Conservation (phyloP, 2,888 invertebrate genomes). For the Dasysyrphus tricinctus region DNA sequence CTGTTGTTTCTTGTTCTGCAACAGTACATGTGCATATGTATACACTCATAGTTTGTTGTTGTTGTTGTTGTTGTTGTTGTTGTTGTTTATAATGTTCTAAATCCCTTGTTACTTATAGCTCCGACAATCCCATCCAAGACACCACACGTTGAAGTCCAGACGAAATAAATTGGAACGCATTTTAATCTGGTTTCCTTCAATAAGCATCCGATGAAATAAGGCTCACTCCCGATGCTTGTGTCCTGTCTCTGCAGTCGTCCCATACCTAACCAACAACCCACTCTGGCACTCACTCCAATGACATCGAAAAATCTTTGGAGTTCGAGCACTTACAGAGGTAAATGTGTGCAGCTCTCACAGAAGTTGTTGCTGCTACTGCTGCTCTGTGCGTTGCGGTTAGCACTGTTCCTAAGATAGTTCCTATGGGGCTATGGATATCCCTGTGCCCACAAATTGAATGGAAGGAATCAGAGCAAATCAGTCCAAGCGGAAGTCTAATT, state of each 20-base stretch:
- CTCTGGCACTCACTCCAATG: neutral
- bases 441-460: constrained; percentile 64
- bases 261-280: too few species aligned
- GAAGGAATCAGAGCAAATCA: constrained; percentile 64
- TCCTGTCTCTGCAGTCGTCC: neutral
- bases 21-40: constrained; percentile 3
- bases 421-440: constrained; percentile 46
- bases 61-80: constrained; percentile 51
- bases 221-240: constrained; percentile 3
- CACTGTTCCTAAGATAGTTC: constrained; percentile 27
- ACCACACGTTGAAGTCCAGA: constrained; percentile 37
- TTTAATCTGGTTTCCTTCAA: constrained; percentile 65
- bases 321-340: constrained; percentile 17
- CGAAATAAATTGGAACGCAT: constrained; percentile 70
- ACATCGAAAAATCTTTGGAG: neutral
- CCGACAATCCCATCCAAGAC: constrained; percentile 42
- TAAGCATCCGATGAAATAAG: constrained; percentile 36
- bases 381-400: constrained; percentile 27
- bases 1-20: neutral
- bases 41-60: constrained; percentile 16
- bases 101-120: constrained; percentile 63
- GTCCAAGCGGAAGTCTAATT: constrained; percentile 69
- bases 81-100: constrained; percentile 49
- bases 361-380: constrained; percentile 36
- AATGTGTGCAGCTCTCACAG: neutral